A percentile compares a stretch with the other conserved stretches of the same genome.
These are phyloP conservation scores for Propithecus coquereli DNA, from an alignment of 2,113 vertebrate genomes.

Conservation along the genomic window DNA sequence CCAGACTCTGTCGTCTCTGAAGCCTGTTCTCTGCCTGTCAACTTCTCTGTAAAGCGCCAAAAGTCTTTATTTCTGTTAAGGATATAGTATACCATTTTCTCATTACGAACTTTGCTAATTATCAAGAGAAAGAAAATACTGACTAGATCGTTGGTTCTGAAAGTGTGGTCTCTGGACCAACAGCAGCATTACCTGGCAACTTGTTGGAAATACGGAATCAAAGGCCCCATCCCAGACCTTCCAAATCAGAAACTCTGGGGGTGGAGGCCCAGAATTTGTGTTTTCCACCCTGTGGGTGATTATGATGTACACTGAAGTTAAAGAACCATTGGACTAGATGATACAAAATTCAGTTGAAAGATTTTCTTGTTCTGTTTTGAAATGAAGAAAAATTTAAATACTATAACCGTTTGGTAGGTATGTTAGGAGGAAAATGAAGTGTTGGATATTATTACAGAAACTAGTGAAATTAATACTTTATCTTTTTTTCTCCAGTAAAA, in stretches of 20 bases:
- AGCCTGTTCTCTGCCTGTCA: background rate
- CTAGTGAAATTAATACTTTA: background rate
- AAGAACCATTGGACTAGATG: background rate
- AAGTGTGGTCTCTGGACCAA: background rate
- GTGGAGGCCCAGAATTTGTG: background rate
- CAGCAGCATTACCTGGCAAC: background rate
- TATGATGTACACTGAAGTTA: background rate
- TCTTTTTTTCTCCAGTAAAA: background rate
- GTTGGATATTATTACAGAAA: background rate
- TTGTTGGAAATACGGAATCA: background rate
- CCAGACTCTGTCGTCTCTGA: background rate
- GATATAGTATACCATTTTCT: background rate
- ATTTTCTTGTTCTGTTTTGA: background rate
- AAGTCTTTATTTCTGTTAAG: background rate
- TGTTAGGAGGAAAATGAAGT: background rate
- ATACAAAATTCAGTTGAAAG: background rate
- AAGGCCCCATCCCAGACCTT: background rate
- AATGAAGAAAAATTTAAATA: background rate
- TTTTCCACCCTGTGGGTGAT: background rate
- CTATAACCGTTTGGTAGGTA: background rate
- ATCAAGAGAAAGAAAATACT: background rate
- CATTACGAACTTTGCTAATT: background rate
- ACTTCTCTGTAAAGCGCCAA: background rate
- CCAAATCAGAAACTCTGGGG: background rate
- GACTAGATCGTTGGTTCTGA: background rate